phyloP scores from a whole-genome alignment of 1,140 invertebrate genomes.

The Tetragonula clypearis region DNA sequence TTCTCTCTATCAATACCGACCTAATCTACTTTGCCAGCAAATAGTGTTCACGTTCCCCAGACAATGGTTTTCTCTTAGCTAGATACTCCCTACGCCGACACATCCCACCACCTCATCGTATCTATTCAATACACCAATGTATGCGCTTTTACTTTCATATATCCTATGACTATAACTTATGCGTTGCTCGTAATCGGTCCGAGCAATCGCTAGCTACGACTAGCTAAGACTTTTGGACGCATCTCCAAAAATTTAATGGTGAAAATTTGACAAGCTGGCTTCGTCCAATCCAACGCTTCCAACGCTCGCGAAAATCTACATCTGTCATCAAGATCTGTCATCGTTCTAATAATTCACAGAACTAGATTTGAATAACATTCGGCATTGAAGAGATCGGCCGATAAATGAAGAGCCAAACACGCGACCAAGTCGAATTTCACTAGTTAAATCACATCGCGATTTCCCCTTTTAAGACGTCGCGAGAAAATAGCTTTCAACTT shows the following conservation, averaged over 20 bases:
- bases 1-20: slow-evolving; percentile 72
- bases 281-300: not conserved
- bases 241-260: not conserved
- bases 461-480: not conserved
- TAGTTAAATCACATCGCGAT: not conserved
- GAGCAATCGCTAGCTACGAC: not conserved
- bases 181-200: not conserved
- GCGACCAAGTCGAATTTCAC: not conserved
- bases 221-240: not conserved
- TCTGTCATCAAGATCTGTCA: no score
- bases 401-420: not conserved
- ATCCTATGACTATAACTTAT: not conserved
- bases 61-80: slow-evolving; percentile 63
- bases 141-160: slow-evolving; percentile 6
- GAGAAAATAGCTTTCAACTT: slow-evolving; percentile 17
- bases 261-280: not conserved
- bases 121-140: slow-evolving; percentile 24
- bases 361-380: no score
- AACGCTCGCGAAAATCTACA: not conserved
- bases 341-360: no score
- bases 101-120: not conserved
- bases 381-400: not conserved
- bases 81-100: slow-evolving; percentile 22
- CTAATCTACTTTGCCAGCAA: slow-evolving; percentile 78
- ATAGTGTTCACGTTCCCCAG: slow-evolving; percentile 75